phyloP scores from a whole-genome alignment of 2,113 vertebrate species.

The Acanthochromis polyacanthus region DNA sequence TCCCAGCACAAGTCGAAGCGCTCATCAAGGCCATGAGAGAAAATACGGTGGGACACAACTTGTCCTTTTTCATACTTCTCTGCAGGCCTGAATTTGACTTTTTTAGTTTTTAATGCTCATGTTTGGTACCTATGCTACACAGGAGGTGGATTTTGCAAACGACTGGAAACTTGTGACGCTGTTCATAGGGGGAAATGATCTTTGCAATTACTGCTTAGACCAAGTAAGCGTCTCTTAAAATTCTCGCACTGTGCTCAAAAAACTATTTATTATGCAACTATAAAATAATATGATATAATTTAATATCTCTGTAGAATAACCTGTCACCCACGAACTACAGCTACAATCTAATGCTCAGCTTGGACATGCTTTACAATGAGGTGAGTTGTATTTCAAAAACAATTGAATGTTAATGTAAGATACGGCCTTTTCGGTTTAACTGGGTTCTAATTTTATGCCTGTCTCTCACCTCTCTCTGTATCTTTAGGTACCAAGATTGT shows the following conservation, averaged over 20 bases:
- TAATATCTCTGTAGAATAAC: slow-evolving; percentile 77
- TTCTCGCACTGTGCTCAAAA: neutral
- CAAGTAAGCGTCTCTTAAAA: slow-evolving; percentile 80
- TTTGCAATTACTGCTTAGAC: slow-evolving; percentile 90
- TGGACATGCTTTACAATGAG: slow-evolving; percentile 90
- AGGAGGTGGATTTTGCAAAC: slow-evolving; percentile 89
- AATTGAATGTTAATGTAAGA: neutral
- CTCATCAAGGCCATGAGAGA: slow-evolving; percentile 87
- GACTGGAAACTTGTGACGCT: slow-evolving; percentile 96
- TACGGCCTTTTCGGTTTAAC: neutral
- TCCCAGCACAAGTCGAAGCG: slow-evolving; percentile 84
- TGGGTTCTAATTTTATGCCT: neutral
- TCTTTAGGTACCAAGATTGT: slow-evolving; percentile 88
- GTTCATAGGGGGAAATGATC: slow-evolving; percentile 88
- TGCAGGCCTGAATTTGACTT: neutral
- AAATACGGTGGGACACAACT: slow-evolving; percentile 80
- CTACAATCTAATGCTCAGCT: slow-evolving; percentile 82
- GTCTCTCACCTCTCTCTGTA: neutral
- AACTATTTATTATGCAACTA: neutral
- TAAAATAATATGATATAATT: slow-evolving; percentile 1
- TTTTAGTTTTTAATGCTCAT: neutral
- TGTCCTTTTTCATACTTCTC: neutral
- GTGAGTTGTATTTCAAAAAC: slow-evolving; percentile 73
- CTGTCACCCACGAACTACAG: slow-evolving; percentile 85
- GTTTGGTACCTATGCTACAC: slow-evolving; percentile 9